Percentiles rank a stretch among this genome's conserved stretches.
Evolutionary conservation across 2,888 invertebrate species (phyloP).

Genomic region (Acronicta alni): DNA sequence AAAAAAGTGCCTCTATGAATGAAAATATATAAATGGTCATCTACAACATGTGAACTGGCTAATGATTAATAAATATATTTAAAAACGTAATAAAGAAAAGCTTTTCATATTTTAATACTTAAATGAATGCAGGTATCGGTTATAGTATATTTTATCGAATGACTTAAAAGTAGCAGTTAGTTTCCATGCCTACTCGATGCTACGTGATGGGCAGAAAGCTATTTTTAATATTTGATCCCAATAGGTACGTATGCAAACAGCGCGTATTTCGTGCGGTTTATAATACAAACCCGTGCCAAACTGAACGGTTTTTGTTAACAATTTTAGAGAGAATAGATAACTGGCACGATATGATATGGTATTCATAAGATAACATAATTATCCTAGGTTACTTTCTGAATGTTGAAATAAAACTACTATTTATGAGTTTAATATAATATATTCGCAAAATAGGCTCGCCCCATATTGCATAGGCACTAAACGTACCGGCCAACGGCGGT

Average conservation of each 20-base stretch:
- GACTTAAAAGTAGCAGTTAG: not conserved
- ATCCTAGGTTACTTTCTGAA: not conserved
- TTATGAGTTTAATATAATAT: too few relatives aligned
- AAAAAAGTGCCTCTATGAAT: too few relatives aligned
- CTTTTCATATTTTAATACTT: too few relatives aligned
- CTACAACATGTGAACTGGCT: too few relatives aligned
- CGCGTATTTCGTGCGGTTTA: constrained; percentile 29
- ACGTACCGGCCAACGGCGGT: too few relatives aligned
- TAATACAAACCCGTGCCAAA: constrained; percentile 24
- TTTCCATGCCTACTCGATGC: constrained; percentile 33
- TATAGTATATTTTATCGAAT: not conserved
- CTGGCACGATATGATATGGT: not conserved
- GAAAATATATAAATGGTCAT: too few relatives aligned
- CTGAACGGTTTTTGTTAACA: constrained; percentile 16
- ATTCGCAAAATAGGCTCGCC: too few relatives aligned
- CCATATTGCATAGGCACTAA: too few relatives aligned
- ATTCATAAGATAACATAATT: not conserved
- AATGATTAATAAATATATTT: too few relatives aligned
- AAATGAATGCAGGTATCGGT: too few relatives aligned
- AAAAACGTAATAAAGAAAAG: too few relatives aligned
- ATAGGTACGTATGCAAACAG: constrained; percentile 39
- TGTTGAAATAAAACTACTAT: too few relatives aligned
- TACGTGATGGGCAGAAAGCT: constrained; percentile 38
- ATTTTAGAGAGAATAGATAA: constrained; percentile 10
- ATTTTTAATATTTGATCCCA: constrained; percentile 23